Conservation (phyloP, 2,888 invertebrate genomes). For the Catocala fraxini region DNA sequence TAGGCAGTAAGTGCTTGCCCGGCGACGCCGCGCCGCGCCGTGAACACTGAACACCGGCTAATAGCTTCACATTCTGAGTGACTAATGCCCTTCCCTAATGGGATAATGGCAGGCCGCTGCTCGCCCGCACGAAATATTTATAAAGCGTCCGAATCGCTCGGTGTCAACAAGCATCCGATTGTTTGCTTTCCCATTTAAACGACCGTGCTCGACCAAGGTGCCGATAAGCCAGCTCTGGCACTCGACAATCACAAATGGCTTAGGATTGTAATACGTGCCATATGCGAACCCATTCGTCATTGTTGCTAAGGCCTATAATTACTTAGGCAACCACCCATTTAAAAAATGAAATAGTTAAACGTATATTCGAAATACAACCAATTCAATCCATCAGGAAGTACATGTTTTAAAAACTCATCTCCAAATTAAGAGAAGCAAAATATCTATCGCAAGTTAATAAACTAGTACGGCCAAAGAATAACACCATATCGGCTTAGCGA, state of each 20-base stretch:
- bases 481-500: too few species aligned
- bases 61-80: slow-evolving; percentile 80
- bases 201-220: slow-evolving; percentile 59
- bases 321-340: neutral
- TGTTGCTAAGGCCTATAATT: slow-evolving; percentile 9
- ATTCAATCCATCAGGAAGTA: too few species aligned
- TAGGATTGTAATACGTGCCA: slow-evolving; percentile 29
- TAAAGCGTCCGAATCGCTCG: slow-evolving; percentile 79
- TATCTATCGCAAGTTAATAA: too few species aligned
- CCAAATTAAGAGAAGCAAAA: too few species aligned
- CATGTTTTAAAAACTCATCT: too few species aligned
- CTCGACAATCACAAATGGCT: slow-evolving; percentile 41
- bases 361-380: too few species aligned
- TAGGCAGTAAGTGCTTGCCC: slow-evolving; percentile 35
- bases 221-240: slow-evolving; percentile 66
- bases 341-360: too few species aligned
- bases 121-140: slow-evolving; percentile 79
- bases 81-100: slow-evolving; percentile 84
- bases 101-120: slow-evolving; percentile 77
- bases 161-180: slow-evolving; percentile 77
- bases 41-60: slow-evolving; percentile 57
- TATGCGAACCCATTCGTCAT: slow-evolving; percentile 24
- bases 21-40: slow-evolving; percentile 29
- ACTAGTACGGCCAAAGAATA: too few species aligned
- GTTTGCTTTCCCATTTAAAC: slow-evolving; percentile 80